phyloP scores from a whole-genome alignment of 2,797 vertebrate genomes.

The Artibeus jamaicensis region DNA sequence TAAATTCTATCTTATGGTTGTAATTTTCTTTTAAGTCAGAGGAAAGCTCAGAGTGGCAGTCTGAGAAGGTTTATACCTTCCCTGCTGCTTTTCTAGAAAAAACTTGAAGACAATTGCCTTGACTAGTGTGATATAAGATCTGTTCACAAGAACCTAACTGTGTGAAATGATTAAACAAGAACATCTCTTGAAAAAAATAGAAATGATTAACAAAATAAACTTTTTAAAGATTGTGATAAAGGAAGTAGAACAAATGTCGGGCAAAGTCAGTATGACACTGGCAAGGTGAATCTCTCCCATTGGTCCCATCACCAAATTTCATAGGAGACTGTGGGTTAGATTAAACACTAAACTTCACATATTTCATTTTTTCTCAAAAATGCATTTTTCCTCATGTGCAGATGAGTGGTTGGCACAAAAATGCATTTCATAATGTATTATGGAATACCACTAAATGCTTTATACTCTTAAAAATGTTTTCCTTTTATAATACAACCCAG shows the following conservation, averaged over 20 bases:
- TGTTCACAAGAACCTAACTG: neutral
- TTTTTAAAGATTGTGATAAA: neutral
- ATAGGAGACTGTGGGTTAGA: slow-evolving; percentile 42
- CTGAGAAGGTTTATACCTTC: neutral
- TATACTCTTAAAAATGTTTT: slow-evolving; percentile 60
- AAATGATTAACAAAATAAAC: neutral
- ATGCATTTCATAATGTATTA: slow-evolving; percentile 70
- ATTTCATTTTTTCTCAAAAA: slow-evolving; percentile 55
- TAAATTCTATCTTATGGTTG: neutral
- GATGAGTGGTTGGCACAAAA: slow-evolving; percentile 69
- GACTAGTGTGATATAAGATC: neutral
- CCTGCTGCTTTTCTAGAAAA: neutral
- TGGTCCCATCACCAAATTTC: slow-evolving; percentile 68
- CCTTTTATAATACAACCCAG: slow-evolving; percentile 51
- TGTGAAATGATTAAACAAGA: neutral
- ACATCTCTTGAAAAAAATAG: neutral
- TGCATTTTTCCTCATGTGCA: slow-evolving; percentile 56
- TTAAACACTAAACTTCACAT: slow-evolving; percentile 66
- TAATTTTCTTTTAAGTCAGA: neutral
- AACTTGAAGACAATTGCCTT: slow-evolving; percentile 5
- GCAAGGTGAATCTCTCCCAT: neutral
- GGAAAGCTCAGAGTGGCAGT: neutral
- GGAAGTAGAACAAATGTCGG: slow-evolving; percentile 18
- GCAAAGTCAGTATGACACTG: neutral
- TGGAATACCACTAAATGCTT: slow-evolving; percentile 58